Base-by-base conservation (phyloP, 2,888 invertebrate genomes). In the Papilio demoleus region DNA sequence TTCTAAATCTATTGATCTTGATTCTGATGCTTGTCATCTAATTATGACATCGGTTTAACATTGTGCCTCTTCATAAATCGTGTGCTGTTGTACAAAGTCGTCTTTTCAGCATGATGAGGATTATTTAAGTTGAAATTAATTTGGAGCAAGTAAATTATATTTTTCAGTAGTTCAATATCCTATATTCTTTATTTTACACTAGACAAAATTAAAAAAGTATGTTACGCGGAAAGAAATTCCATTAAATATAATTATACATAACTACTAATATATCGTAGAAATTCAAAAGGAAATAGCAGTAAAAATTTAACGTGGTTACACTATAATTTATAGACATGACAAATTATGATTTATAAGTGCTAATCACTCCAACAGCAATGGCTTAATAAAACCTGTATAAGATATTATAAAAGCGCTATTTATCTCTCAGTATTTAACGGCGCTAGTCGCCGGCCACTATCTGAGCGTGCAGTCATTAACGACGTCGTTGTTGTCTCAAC, bases 401-500 rank as follows among this genome's bases (percentile, higher is more conserved):
- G n/a, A 24, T 40, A 22, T 19, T 60, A n/a, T 24, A 40, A 60
- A 24, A 38, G 45, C 12, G 31, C n/a, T n/a, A 31, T 66, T 60
- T 60, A 24, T 4, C 60, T 9, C 36, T 36, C 36, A 9, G 34
- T 65, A 65, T 65, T 65, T 65, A 65, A 71, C 58, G 53, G 62
- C 40, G 58, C 50, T 62, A 56, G 67, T 68, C 64, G 68, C 22
- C 40, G 70, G 70, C 68, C 72, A 69, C 71, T 73, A 73, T 71
- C 66, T 66, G 70, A 73, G 74, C 73, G 69, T 73, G 68, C 65
- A 79, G 80, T 83, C 84, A 82, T 86, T 85, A 84, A 87, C 84
- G 81, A 82, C 84, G 79, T 78, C 83, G 88, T 83, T 88, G 88
- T 88, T 90, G 90, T 90, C 91, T 87, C 83, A 88, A 90, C 89